These are phyloP conservation scores for Leistus spinibarbis DNA, from an alignment of 2,888 invertebrate species.

Conservation along the genomic window DNA sequence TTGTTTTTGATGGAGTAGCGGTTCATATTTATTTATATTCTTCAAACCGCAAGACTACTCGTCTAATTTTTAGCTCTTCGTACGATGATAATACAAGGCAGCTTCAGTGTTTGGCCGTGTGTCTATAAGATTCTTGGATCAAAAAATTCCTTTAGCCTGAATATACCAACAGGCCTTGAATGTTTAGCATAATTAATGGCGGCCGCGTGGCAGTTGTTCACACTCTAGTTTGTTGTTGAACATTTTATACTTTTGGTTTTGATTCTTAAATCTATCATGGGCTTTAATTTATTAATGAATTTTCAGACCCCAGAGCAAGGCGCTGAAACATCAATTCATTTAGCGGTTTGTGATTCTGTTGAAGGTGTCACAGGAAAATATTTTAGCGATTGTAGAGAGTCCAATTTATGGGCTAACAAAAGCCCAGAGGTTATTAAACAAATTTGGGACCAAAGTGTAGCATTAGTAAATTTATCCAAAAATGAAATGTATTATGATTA, in stretches of 20 bases:
- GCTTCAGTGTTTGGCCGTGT: too few species aligned
- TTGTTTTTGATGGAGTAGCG: neutral
- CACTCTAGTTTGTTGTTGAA: neutral
- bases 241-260: too few species aligned
- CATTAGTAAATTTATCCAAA: slow-evolving; percentile 70
- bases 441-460: slow-evolving; percentile 83
- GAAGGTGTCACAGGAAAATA: slow-evolving; percentile 76
- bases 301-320: slow-evolving; percentile 79
- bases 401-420: slow-evolving; percentile 62
- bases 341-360: slow-evolving; percentile 78
- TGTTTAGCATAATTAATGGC: too few species aligned
- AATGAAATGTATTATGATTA: slow-evolving; percentile 58
- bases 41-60: neutral
- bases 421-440: slow-evolving; percentile 73
- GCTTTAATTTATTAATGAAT: too few species aligned
- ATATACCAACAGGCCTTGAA: too few species aligned
- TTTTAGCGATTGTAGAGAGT: slow-evolving; percentile 77
- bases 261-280: too few species aligned
- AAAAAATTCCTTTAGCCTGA: too few species aligned
- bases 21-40: neutral
- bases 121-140: too few species aligned
- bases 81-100: too few species aligned
- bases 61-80: too few species aligned
- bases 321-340: slow-evolving; percentile 78
- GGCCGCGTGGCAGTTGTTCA: neutral